Evolutionary conservation across 2,888 invertebrate genomes (phyloP).

Genomic region (Leptopilina myrica): DNA sequence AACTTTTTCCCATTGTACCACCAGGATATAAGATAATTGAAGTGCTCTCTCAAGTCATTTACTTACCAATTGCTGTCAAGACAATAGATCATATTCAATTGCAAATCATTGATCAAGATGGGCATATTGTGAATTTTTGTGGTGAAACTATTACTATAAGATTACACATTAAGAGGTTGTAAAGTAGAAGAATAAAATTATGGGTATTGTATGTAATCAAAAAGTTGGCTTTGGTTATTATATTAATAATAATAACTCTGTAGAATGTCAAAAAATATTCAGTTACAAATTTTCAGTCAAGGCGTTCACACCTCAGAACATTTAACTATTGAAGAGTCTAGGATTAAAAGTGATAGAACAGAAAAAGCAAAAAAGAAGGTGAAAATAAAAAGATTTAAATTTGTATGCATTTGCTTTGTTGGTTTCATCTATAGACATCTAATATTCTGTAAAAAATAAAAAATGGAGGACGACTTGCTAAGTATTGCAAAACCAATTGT

Average conservation of each 20-base stretch:
- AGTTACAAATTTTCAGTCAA: no score
- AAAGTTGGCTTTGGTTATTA: slow-evolving; percentile 43
- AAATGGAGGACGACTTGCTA: slow-evolving; percentile 26
- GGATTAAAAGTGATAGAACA: background rate
- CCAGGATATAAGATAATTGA: no score
- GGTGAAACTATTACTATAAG: slow-evolving; percentile 57
- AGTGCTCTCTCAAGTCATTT: no score
- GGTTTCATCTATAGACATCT: no score
- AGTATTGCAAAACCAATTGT: slow-evolving; percentile 22
- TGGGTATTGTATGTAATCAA: slow-evolving; percentile 42
- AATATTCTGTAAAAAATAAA: background rate
- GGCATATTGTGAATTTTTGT: slow-evolving; percentile 53
- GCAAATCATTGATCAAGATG: slow-evolving; percentile 57
- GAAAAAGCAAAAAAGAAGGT: background rate
- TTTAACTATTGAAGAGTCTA: no score
- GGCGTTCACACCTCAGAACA: no score
- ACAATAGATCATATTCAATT: slow-evolving; percentile 55
- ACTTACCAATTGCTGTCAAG: slow-evolving; percentile 37
- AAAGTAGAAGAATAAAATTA: slow-evolving; percentile 11
- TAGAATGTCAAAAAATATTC: no score
- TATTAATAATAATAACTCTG: background rate
- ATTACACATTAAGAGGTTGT: slow-evolving; percentile 50
- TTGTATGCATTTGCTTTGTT: background rate
- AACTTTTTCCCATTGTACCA: no score
- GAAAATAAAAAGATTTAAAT: background rate